These are phyloP conservation scores for Apodemus speciosus DNA, from an alignment of 2,113 vertebrate species.

Conservation along the genomic window DNA sequence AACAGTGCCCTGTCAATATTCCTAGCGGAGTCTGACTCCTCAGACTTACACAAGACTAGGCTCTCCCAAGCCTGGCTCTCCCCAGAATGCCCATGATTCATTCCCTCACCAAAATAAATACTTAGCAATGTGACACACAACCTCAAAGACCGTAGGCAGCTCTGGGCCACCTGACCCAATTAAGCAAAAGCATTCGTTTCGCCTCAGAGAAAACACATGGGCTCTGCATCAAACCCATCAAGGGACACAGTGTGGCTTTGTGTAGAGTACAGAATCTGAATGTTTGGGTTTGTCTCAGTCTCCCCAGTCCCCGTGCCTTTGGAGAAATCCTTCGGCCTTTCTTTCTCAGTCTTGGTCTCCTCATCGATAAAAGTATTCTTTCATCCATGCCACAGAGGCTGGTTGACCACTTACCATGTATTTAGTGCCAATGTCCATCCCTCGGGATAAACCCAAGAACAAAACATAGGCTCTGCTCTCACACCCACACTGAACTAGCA, in stretches of 20 bases:
- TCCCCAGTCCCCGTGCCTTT: background rate
- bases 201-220: background rate
- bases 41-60: background rate
- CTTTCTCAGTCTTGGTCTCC: background rate
- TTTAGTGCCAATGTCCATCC: background rate
- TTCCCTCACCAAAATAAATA: background rate
- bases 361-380: background rate
- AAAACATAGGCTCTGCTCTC: background rate
- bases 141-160: background rate
- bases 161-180: background rate
- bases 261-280: too few species aligned
- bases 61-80: background rate
- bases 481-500: too few species aligned
- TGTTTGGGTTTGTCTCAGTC: background rate
- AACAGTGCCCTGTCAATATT: background rate
- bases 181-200: background rate
- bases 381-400: slow-evolving; percentile 3
- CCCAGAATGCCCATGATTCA: background rate
- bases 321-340: background rate
- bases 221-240: background rate
- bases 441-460: background rate
- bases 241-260: background rate
- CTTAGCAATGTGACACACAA: background rate
- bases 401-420: background rate
- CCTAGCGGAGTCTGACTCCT: background rate